A percentile compares a stretch with the other conserved stretches of the same genome.
Conservation (phyloP, 2,888 invertebrate genomes). For the Axea sp. region DNA sequence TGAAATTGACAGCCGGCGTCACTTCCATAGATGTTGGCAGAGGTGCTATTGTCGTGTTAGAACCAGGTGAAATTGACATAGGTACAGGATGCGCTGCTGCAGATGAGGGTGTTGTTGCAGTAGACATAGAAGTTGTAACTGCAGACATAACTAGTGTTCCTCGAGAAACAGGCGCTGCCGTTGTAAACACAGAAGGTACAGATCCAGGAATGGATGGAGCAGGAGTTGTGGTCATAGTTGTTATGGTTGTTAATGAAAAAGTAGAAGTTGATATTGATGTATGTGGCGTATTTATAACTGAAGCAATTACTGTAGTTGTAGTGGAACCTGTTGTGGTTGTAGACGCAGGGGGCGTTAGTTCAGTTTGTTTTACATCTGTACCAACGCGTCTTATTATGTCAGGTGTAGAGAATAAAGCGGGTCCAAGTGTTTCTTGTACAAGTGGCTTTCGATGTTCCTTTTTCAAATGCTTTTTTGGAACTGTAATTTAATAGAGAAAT, state of each 20-base stretch:
- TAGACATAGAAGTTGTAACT: no score
- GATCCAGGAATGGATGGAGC: no score
- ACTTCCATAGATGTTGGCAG: background rate
- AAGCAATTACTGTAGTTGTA: background rate
- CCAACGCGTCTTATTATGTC: constrained; percentile 87
- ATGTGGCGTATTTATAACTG: no score
- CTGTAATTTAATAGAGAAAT: constrained; percentile 55
- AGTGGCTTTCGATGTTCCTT: constrained; percentile 82
- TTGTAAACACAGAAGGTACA: no score
- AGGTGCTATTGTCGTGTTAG: background rate
- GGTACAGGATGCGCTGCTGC: no score
- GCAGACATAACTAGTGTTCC: no score
- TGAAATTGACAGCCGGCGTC: background rate
- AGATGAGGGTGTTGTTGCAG: no score
- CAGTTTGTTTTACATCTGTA: constrained; percentile 67
- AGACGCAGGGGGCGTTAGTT: constrained; percentile 65
- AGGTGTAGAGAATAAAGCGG: constrained; percentile 88
- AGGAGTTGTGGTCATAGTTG: no score
- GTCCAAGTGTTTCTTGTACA: constrained; percentile 81
- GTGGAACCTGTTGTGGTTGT: constrained; percentile 57
- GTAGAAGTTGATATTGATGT: no score
- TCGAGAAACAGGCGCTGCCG: no score
- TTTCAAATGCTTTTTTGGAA: constrained; percentile 72
- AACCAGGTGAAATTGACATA: no score
- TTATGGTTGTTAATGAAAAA: no score